phyloP scores from a whole-genome alignment of 2,113 vertebrate genomes.

The Sporophila hypoxantha region DNA sequence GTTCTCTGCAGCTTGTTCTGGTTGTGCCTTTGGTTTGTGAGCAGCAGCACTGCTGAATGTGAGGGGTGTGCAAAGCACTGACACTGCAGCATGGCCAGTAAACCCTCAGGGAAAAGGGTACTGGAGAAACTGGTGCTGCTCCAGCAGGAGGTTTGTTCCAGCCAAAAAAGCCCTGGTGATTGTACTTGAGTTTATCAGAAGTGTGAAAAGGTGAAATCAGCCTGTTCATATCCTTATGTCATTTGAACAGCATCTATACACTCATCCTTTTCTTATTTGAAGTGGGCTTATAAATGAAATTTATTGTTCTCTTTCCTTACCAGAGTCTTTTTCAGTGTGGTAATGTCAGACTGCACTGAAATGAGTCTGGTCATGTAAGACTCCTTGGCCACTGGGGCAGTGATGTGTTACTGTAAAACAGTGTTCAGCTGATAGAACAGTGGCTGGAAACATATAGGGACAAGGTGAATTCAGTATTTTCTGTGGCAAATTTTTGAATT shows the following conservation, averaged over 20 bases:
- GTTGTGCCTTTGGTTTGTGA: background rate
- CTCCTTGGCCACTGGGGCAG: background rate
- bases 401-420: background rate
- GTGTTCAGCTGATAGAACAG: background rate
- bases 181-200: background rate
- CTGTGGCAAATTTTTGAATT: background rate
- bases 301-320: background rate
- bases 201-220: background rate
- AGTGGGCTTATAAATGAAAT: background rate
- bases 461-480: background rate
- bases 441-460: background rate
- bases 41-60: background rate
- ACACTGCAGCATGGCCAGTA: background rate
- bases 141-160: background rate
- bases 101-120: background rate
- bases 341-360: background rate
- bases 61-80: background rate
- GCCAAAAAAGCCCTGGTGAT: background rate
- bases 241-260: background rate
- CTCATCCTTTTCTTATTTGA: background rate
- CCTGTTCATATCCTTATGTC: background rate
- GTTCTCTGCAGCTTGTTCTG: constrained; percentile 67
- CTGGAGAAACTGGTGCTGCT: background rate
- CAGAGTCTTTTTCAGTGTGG: background rate
- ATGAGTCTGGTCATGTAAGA: background rate